Evolutionary conservation across 1,140 invertebrate genomes (phyloP).

Genomic region (Sminthurides bifidus): DNA sequence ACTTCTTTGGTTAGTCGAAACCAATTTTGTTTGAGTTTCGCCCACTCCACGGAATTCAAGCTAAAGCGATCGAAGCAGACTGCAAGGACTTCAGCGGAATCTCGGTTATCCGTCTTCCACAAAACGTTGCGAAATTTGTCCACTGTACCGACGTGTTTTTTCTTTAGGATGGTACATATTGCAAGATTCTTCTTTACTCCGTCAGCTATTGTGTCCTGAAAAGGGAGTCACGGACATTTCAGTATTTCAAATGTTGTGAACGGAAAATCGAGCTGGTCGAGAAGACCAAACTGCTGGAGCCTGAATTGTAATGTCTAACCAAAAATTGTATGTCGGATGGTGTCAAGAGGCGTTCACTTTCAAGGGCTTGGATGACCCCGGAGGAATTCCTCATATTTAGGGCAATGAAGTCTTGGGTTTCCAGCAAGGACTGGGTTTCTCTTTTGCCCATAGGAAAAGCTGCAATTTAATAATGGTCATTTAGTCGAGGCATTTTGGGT

Average conservation of each 20-base stretch:
- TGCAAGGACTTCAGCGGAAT: constrained; percentile 8
- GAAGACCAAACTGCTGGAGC: not conserved
- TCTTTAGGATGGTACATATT: not conserved
- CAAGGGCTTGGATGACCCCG: not conserved
- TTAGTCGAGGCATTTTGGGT: not conserved
- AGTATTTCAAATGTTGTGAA: too few species aligned
- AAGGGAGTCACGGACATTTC: too few species aligned
- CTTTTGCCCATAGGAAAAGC: constrained; percentile 11
- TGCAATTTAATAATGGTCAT: not conserved
- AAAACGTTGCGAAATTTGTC: not conserved
- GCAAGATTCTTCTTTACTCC: constrained; percentile 1
- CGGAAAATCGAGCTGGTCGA: not conserved
- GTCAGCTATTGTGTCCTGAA: too few species aligned
- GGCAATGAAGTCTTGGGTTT: constrained; percentile 10
- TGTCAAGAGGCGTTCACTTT: not conserved
- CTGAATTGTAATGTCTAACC: not conserved
- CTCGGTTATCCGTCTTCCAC: constrained; percentile 2
- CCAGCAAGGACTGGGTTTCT: not conserved
- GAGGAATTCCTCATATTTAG: not conserved
- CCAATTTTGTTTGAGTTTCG: constrained; percentile 7
- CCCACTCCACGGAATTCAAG: constrained; percentile 6
- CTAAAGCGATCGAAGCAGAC: constrained; percentile 2
- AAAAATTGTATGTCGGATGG: constrained; percentile 1
- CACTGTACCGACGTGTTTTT: constrained; percentile 4
- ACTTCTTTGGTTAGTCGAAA: too few species aligned